Base-by-base conservation (phyloP, 2,888 invertebrate genomes). In the Syrista parreyssii region DNA sequence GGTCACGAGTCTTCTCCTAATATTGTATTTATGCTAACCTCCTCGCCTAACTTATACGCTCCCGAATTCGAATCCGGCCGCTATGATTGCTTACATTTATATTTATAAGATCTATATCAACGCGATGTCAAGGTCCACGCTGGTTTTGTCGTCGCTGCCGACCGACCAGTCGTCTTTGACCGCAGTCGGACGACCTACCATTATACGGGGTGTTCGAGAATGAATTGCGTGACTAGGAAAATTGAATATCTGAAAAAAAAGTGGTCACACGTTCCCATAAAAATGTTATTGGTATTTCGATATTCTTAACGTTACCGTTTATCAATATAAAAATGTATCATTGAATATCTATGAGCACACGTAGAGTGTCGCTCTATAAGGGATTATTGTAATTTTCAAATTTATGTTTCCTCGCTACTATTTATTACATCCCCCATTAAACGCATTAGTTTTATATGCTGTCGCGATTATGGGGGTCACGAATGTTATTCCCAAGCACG, bases 21-120 rank as follows among this genome's bases (percentile, higher is more conserved):
- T 78, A 75, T 40, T 71, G 78, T 78, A 69, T 55, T 75, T 78
- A 78, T 68, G 36, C 34, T 69, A 78, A 79, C 68, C 75, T 55
- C 55, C 55, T 74, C 76, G 80, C 76, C 78, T 80, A 81, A 77
- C 30, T 72, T 78, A 82, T 82, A 30, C 68, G 68, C 30, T 31
- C 75, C 68, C 68, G 77, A 81, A 83, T 32, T 15, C 31, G 71
- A 33, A 82, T 84, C 79, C 81, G 81, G 80, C 75, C 74, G 76
- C 81, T 83, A 84, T 86, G 82, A 87, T 87, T 84, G 80, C 77
- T 77, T 82, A 80, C 85, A 88, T 88, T 84, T 86, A 86, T 87
- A 89, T 88, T 88, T 88, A 88, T 87, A 85, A 89, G 89, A 87
- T 87, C 82, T 80, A 82, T 86, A 88, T 89, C 87, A 30, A 75